Evolutionary conservation across 92 coral and sea anemone genomes (phyloP), one percentile per base, ranked within the genome.

Genomic region (Epizoanthus illoricatus): DNA sequence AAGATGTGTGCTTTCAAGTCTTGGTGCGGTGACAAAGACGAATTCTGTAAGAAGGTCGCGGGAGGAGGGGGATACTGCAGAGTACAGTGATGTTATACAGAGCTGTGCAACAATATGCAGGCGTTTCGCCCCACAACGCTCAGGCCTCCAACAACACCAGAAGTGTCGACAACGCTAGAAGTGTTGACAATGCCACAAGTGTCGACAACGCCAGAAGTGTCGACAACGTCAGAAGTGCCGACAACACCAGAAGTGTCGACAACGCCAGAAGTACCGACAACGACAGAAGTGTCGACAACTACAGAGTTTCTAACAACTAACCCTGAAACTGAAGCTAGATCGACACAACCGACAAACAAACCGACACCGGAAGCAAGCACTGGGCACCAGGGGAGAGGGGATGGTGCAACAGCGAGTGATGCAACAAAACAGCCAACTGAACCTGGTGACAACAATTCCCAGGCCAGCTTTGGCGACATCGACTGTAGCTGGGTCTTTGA

Each of bases 191-290:
- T 80, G 7, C 69, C 86, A 5, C 80, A 58, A 39, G 33, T 20
- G n/a, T 79, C 80, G 21, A 55, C 86, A 2, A 82, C 86, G 5
- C 69, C 80, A 9, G 86, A 55, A 55, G 52, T 63, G 10, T 79
- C 86, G 2, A 65, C 84, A 2, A 80, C 89, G 1, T 71, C 85
- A 5, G 75, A 18, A 42, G 8, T 7, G 57, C 80, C 81, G 4
- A 59, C 89, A 16, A 80, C 89, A 16, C 58, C 89, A 6, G 81
- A 71, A 62, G 28, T 18, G 24, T 85, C 89, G 3, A 81, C 86
- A 10, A 86, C 86, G n/a, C 81, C 79, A 13, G 66, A 33, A 59
- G 62, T 23, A 20, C 73, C 80, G 3, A 79, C 79, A 17, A 85
- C 88, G n/a, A 69, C 85, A 1, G 85, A 61, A 59, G 41, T 45